Base-by-base conservation (phyloP, 2,113 vertebrate species). In the Tachycineta bicolor region DNA sequence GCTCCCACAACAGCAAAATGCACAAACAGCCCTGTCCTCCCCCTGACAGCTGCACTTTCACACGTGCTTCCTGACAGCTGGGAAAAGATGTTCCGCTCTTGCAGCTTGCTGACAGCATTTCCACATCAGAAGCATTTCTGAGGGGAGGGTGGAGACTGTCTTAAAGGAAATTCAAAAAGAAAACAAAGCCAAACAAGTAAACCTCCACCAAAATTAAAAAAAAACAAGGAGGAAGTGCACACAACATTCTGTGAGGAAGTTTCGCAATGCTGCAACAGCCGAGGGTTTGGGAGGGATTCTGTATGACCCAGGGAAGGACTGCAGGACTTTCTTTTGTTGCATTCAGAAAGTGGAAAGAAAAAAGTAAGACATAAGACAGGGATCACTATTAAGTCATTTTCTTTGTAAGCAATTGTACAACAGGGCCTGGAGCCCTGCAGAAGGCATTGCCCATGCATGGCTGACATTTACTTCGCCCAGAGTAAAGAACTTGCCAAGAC, bases 41-140 rank as follows among this genome's bases (percentile, higher is more conserved):
- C 47, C 28, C 14, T 1, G 1, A 3, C 64, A 89, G 78, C 56
- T 63, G 87, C 77, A 11, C 39, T 84, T 67, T 26, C 23, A 70
- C 46, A 26, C 3, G 0, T 12, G 62, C 39, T 91, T 91, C 91
- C 96, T 91, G 91, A 18, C 93, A 95, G 91, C 94, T 91, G 89
- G 11, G 49, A n/a, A 34, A 71, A 81, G 70, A 33, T 9, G 60
- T 31, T 53, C 59, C 1, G 1, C 25, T 31, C 85, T 29, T 84
- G 87, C 1, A 47, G 89, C 89, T 50, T 70, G 47, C 37, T 78
- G 90, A 81, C 87, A 95, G 69, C 4, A 1, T 70, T 96, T 87
- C 87, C 73, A 67, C 33, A 33, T 13, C 69, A 87, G 14, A 63
- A 88, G 53, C 25, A 14, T 55, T 64, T 44, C 65, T 1, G 6